A percentile compares a stretch with the other conserved stretches of the same genome.
phyloP scores from a whole-genome alignment of 1,140 invertebrate genomes.

The Acromyrmex charruanus region DNA sequence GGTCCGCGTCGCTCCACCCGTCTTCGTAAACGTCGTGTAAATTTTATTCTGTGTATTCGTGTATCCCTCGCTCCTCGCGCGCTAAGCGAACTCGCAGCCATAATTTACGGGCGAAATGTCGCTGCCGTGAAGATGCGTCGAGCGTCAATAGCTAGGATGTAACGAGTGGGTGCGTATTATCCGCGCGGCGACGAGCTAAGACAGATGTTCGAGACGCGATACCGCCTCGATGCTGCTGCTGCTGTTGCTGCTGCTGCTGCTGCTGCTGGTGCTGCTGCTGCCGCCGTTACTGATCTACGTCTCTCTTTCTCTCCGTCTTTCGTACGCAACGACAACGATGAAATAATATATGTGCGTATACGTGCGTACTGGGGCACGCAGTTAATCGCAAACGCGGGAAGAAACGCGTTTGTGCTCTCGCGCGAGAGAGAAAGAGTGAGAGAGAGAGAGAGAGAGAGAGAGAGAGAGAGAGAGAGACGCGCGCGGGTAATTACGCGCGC shows the following conservation, averaged over 20 bases:
- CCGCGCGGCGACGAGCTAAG: conserved; percentile 25
- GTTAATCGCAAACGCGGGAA: conserved; percentile 34
- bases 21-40: conserved; percentile 85
- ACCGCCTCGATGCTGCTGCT: background rate
- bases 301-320: background rate
- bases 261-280: background rate
- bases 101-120: conserved; percentile 80
- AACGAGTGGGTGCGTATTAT: conserved; percentile 43
- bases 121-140: conserved; percentile 24
- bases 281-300: conserved; percentile 16
- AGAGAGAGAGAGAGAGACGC: background rate
- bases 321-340: conserved; percentile 9
- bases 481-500: background rate
- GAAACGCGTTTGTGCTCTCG: conserved; percentile 25
- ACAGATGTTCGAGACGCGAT: conserved; percentile 50
- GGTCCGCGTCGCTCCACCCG: conserved; percentile 30
- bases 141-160: background rate
- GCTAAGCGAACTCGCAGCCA: conserved; percentile 60
- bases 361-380: background rate
- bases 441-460: too few species aligned
- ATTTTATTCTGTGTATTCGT: conserved; percentile 82
- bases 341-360: background rate
- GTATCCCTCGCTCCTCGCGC: conserved; percentile 19
- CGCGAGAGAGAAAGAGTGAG: background rate
- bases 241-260: background rate